Evolutionary conservation across 1,140 invertebrate species (phyloP).

Genomic region (Drosophila mauritiana): DNA sequence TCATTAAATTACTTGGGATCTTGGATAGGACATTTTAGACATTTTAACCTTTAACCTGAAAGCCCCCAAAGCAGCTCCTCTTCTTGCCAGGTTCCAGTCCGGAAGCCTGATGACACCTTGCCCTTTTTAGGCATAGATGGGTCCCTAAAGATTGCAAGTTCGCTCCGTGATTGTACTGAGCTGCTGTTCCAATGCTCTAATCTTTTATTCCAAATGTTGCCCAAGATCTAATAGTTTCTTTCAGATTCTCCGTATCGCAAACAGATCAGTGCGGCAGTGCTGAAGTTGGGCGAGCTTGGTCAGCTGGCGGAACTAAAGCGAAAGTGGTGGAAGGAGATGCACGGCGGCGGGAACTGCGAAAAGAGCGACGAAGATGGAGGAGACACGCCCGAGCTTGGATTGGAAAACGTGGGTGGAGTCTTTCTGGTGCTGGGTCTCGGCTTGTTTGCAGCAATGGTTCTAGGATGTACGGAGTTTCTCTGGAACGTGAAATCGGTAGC

Average conservation of each 20-base stretch:
- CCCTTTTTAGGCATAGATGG: too few relatives aligned
- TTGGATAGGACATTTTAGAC: too few relatives aligned
- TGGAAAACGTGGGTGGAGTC: conserved; percentile 90
- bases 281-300: conserved; percentile 92
- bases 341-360: conserved; percentile 74
- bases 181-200: too few relatives aligned
- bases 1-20: too few relatives aligned
- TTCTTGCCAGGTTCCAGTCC: too few relatives aligned
- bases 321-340: conserved; percentile 92
- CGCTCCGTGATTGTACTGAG: too few relatives aligned
- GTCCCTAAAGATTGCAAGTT: too few relatives aligned
- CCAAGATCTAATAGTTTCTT: background rate
- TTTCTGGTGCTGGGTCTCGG: conserved; percentile 89
- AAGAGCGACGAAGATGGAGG: conserved; percentile 62
- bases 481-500: conserved; percentile 88
- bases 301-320: conserved; percentile 89
- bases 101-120: too few relatives aligned
- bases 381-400: conserved; percentile 85
- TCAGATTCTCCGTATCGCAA: conserved; percentile 90
- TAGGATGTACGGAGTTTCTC: conserved; percentile 87
- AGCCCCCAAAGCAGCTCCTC: too few relatives aligned
- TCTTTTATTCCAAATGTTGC: too few relatives aligned
- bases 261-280: conserved; percentile 89
- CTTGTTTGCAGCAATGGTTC: conserved; percentile 85
- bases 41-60: too few relatives aligned